Evolutionary conservation across 2,113 vertebrate genomes (phyloP), one percentile per base, ranked within the genome.

Genomic region (Grammomys surdaster): DNA sequence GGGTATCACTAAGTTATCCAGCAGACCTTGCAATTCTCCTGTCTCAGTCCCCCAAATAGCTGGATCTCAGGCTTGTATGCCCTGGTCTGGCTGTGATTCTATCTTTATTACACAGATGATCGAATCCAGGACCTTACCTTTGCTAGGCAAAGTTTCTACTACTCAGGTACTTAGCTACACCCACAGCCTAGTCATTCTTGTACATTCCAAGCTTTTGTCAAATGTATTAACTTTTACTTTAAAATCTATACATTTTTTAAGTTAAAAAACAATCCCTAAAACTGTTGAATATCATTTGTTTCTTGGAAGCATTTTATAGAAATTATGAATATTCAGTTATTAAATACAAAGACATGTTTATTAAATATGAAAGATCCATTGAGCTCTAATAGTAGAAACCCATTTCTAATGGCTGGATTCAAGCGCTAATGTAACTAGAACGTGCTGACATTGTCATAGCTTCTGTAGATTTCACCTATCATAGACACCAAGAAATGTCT

Each of bases 271-370:
- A 84, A 84, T 17, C 7, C 56, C 8, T 84, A 40, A 82, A 82
- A 60, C 54, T 84, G 8, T 58, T 90, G 31, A 51, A 82, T 40
- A 82, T 36, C 54, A 90, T 26, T 90, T 70, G 56, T 88, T 85
- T 93, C 48, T 72, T 63, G 19, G 51, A 22, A 20, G 31, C 4
- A 0, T 90, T 88, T 65, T 92, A 14, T 69, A 67, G 17, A 95
- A 91, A 93, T 58, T 56, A 33, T 70, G 88, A 88, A 73, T 46
- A 70, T 43, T 65, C 16, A 33, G 28, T 36, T 54, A 20, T 19
- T 67, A 88, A 77, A 88, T 94, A 72, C 63, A 33, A 94, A 84
- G 82, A 93, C 10, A 28, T 69, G 51, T 77, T 96, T 84, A 56
- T 78, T 54, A 87, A 78, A 60, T 85, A 84, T 78, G 36, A 94